Evolutionary conservation across 2,797 vertebrate genomes (phyloP).

Genomic region (Pampus argenteus): DNA sequence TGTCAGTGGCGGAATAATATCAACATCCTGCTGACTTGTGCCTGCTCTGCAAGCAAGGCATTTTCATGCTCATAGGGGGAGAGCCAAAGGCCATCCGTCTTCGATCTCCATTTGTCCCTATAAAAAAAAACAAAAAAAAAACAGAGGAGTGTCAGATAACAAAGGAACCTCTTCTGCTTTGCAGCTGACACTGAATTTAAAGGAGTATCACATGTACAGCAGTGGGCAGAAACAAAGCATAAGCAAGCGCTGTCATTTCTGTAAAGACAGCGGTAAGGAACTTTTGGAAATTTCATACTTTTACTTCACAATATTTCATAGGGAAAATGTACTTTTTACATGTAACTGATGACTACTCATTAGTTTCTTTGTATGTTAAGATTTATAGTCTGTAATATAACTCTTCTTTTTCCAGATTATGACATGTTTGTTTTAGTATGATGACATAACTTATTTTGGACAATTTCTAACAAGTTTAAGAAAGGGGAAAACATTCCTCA

Average conservation of each 20-base stretch:
- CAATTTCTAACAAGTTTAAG: too few species aligned
- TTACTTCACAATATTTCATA: not conserved
- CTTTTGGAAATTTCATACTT: not conserved
- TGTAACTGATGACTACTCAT: not conserved
- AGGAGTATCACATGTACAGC: not conserved
- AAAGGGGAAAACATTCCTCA: too few species aligned
- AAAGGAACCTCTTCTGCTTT: constrained; percentile 38
- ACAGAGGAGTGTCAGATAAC: constrained; percentile 45
- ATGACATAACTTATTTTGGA: too few species aligned
- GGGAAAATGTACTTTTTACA: not conserved
- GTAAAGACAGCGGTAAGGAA: not conserved
- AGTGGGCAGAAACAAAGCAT: not conserved
- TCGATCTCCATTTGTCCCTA: constrained; percentile 12
- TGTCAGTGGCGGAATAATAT: constrained; percentile 56
- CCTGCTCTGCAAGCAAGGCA: constrained; percentile 52
- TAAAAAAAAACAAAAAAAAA: constrained; percentile 19
- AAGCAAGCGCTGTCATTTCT: not conserved
- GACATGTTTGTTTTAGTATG: too few species aligned
- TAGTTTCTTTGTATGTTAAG: not conserved
- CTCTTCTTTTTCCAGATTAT: too few species aligned
- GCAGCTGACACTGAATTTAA: constrained; percentile 9
- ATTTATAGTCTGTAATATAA: too few species aligned
- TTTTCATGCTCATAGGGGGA: constrained; percentile 53
- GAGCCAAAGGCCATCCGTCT: constrained; percentile 57
- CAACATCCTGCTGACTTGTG: constrained; percentile 69